Evolutionary conservation across 23 tunicate genomes (phyloP), one percentile per base, ranked within the genome.

Genomic region (Aplidium turbinatum): DNA sequence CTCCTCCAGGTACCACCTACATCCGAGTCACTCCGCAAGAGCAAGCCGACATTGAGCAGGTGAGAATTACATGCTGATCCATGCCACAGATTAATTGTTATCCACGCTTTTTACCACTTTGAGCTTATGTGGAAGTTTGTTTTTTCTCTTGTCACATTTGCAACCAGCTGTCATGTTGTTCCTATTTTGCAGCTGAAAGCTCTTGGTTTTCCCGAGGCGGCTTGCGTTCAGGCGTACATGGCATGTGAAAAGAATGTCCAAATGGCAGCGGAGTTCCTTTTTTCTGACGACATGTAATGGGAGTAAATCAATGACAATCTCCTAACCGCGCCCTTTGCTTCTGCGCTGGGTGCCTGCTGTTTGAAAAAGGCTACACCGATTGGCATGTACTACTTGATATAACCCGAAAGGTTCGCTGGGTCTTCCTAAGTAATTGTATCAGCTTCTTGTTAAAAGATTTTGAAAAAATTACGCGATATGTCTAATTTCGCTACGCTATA

Each of bases 211-310:
- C 63, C 76, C 25, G 98, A 93, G 40, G 56, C 50, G 7, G 88
- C 68, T 4, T 57, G 73, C 29, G 50, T 93, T 29, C 93, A 93
- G 33, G 87, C 91, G 30, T 93, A 85, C 52, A 69, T 93, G 78
- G 93, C 88, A 1, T 93, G 98, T 40, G 88, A 93, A 21, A 93
- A 86, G 76, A 93, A 93, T 46, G 93, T 85, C 25, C 70, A 82
- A 27, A 1, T 70, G 77, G 98, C 98, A 1, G 98, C 89, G 46
- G 83, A 93, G 46, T 79, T 93, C 23, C 93, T 93, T 57, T 65
- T 90, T 1, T 38, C 77, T 27, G 82, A 66, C 3, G 19, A 42
- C 50, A 42, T n/a, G n/a, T n/a, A n/a, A n/a, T n/a, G n/a, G n/a
- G n/a, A n/a, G n/a, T n/a, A n/a, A n/a, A n/a, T n/a, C n/a, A n/a